Evolutionary conservation across 1,140 invertebrate genomes (phyloP), one percentile per base, ranked within the genome.

Genomic region (Drosophila kurseongensis): DNA sequence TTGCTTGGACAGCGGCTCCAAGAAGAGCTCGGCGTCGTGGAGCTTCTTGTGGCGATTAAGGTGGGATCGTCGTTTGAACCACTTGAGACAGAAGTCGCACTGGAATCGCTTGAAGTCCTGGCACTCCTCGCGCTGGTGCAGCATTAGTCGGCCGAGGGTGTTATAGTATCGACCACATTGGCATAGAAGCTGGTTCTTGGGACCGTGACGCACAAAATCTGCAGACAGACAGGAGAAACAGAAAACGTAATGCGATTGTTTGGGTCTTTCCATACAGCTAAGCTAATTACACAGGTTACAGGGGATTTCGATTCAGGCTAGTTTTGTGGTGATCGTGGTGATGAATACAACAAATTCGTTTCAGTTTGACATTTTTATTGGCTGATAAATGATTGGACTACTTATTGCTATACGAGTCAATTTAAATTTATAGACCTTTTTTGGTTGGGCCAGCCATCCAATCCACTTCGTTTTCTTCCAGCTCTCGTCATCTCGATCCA

Each of bases 91-190:
- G 42, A 63, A 69, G 42, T 75, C 82, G 42, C 85, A 90, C 36
- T 90, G 85, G 41, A 90, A 90, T 8, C 86, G 78, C 60, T 83
- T 81, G 40, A 90, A 85, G 47, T 90, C 86, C 78, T 90, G 78
- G 48, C 85, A 90, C 67, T 90, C 85, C 52, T 90, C 81, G 7
- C 74, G 80, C 56, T 89, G 77, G 57, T 89, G 84, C 58, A 80
- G 55, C 77, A 62, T 68, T 51, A 89, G 41, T 18, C 84, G 80
- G 54, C 66, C 84, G 32, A 75, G 23, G 4, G 85, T 80, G 51
- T 90, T 75, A 40, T 90, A 89, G 56, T 85, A 89, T 5, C 84
- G 85, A 65, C 84, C 84, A 47, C 84, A 89, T 45, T 89, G 80
- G 78, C 84, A 89, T 42, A 90, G 47, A 14, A 89, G 59, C 45